A percentile compares a stretch with the other conserved stretches of the same genome.
Conservation (phyloP, 2,888 invertebrate genomes). For the Pristionchus mayeri region DNA sequence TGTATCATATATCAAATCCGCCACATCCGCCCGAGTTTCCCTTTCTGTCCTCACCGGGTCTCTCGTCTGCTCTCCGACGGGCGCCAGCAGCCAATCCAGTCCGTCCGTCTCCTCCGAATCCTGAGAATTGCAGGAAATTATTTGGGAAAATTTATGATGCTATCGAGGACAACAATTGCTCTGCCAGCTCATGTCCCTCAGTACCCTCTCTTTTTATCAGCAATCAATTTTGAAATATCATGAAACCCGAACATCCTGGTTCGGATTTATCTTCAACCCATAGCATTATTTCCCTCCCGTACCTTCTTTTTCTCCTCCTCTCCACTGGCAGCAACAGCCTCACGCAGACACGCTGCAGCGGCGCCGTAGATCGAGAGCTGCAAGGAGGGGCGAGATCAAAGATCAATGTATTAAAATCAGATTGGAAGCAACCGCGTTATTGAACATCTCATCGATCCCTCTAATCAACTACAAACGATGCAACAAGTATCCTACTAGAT, state of each 20-base stretch:
- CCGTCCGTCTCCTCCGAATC: constrained; percentile 1
- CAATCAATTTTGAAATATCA: too few relatives aligned
- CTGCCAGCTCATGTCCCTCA: neutral
- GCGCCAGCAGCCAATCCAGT: constrained; percentile 32
- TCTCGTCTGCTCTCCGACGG: constrained; percentile 15
- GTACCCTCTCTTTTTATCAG: neutral
- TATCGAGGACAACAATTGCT: neutral
- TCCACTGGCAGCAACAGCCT: constrained; percentile 4
- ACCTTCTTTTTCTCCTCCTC: constrained; percentile 44
- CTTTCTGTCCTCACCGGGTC: constrained; percentile 10
- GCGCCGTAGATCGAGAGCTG: constrained; percentile 60
- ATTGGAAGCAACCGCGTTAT: too few relatives aligned
- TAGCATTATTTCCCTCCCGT: neutral
- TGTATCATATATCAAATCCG: neutral
- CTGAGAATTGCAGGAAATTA: neutral
- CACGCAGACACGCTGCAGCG: constrained; percentile 55
- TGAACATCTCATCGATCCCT: too few relatives aligned
- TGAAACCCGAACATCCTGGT: too few relatives aligned
- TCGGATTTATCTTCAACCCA: too few relatives aligned
- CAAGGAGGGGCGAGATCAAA: neutral
- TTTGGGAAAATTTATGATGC: too few relatives aligned
- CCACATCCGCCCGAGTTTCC: neutral
- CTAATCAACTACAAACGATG: too few relatives aligned
- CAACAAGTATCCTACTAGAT: too few relatives aligned
- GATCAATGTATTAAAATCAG: too few relatives aligned